Percentiles rank a stretch among this genome's conserved stretches.
These are phyloP conservation scores for Lasioglossum morio DNA, from an alignment of 2,888 invertebrate genomes.

Conservation along the genomic window DNA sequence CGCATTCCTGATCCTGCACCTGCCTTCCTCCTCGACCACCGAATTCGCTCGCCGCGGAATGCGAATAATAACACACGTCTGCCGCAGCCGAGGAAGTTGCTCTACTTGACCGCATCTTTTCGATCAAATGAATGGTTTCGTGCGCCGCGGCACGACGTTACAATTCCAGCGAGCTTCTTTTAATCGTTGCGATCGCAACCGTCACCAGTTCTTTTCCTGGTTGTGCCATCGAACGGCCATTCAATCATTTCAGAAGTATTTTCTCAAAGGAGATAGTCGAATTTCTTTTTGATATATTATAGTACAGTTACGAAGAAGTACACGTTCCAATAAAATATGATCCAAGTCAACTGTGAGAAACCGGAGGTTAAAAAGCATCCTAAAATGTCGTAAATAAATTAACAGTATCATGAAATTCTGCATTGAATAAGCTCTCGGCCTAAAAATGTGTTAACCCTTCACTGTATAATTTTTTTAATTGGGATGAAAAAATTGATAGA, in stretches of 20 bases:
- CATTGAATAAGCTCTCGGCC: too few species aligned
- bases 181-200: background rate
- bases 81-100: background rate
- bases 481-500: too few species aligned
- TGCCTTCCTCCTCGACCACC: slow-evolving; percentile 18
- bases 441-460: too few species aligned
- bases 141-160: background rate
- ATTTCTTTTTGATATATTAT: too few species aligned
- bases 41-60: slow-evolving; percentile 32
- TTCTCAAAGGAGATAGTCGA: background rate
- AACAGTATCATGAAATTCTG: too few species aligned
- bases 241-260: background rate
- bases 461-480: too few species aligned
- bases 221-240: background rate
- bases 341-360: too few species aligned
- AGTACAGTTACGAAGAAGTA: too few species aligned
- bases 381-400: too few species aligned
- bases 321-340: background rate
- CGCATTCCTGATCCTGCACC: slow-evolving; percentile 56
- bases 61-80: slow-evolving; percentile 25
- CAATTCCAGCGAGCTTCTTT: background rate
- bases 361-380: too few species aligned
- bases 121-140: background rate
- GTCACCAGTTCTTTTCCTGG: background rate
- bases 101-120: background rate